Percentiles rank a stretch among this genome's conserved stretches.
Evolutionary conservation across 2,113 vertebrate genomes (phyloP).

Genomic region (Elephantulus edwardii): DNA sequence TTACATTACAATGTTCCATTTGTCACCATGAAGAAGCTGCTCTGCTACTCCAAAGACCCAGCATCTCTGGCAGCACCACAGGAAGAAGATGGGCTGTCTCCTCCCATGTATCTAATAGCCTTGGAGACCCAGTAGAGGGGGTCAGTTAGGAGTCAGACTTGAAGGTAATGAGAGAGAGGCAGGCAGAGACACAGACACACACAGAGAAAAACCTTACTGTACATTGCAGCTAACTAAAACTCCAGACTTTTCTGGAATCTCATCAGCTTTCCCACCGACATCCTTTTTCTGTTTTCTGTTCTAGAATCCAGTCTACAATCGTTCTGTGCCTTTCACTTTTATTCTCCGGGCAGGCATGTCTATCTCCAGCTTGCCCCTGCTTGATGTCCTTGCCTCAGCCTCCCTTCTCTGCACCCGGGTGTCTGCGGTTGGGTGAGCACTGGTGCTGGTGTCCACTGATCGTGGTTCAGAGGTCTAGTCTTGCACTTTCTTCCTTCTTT

Average conservation of each 20-base stretch:
- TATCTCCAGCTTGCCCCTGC: too few species aligned
- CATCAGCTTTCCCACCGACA: neutral
- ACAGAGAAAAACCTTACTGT: too few species aligned
- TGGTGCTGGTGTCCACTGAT: neutral
- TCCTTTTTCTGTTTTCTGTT: neutral
- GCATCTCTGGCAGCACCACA: too few species aligned
- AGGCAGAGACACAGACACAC: too few species aligned
- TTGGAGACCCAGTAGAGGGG: too few species aligned
- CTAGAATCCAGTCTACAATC: neutral
- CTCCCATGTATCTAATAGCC: too few species aligned
- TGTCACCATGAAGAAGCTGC: neutral
- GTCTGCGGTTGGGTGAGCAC: neutral
- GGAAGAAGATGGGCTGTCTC: too few species aligned
- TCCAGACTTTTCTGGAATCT: neutral
- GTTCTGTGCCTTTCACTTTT: accelerated
- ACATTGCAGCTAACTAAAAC: accelerated
- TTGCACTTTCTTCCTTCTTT: neutral
- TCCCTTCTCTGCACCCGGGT: too few species aligned
- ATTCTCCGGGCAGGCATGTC: neutral
- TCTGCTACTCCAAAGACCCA: too few species aligned
- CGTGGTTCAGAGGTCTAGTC: neutral
- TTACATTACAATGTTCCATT: accelerated
- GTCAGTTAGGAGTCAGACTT: too few species aligned
- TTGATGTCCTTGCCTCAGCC: accelerated
- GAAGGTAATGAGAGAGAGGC: too few species aligned